Evolutionary conservation across 2,888 invertebrate species (phyloP), one percentile per base, ranked within the genome.

Genomic region (Ctena decussata): DNA sequence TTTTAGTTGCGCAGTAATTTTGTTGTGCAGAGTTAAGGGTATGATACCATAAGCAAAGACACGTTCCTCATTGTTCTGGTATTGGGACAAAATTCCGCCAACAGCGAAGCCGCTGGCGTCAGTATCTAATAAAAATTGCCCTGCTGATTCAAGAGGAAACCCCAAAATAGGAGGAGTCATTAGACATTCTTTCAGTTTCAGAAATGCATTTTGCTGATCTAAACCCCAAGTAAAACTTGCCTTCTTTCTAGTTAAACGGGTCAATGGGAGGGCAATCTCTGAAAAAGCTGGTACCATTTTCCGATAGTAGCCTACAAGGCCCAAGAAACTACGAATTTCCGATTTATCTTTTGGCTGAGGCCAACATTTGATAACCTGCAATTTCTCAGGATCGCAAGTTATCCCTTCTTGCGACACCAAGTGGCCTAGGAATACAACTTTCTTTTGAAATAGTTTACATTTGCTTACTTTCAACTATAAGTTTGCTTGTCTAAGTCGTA

Each of bases 1-100:
- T 57, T 24, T 49, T 39, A 0, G 87, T 87, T 3, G 75, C 73
- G 41, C 86, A 85, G 65, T 84, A 86, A 32, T 72, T 71, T 32
- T 37, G 44, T 57, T 86, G 80, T 8, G 32, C 39, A 3, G 21
- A 0, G 18, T 32, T 39, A 27, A 86, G 53, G 0, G 77, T 27
- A n/a, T 57, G 71, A 39, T 84, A 18, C 37, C 72, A 76, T 86
- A 86, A 18, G 77, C 46, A 18, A 86, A 70, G 1, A 76, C 80
- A 15, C 65, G 32, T 69, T 86, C 86, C 6, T n/a, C 37, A 6
- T 82, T 78, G 53, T 80, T 39, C 21, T 74, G 75, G n/a, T 83
- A 65, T 41, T 83, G 79, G 5, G 60, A 75, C 27, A 82, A 39
- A 21, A 70, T 77, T 3, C 69, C 79, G 21, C 79, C 85, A 21